Evolutionary conservation across 37 sponge, comb jelly and placozoan species (phyloP).

Genomic region (Agelas oroides): DNA sequence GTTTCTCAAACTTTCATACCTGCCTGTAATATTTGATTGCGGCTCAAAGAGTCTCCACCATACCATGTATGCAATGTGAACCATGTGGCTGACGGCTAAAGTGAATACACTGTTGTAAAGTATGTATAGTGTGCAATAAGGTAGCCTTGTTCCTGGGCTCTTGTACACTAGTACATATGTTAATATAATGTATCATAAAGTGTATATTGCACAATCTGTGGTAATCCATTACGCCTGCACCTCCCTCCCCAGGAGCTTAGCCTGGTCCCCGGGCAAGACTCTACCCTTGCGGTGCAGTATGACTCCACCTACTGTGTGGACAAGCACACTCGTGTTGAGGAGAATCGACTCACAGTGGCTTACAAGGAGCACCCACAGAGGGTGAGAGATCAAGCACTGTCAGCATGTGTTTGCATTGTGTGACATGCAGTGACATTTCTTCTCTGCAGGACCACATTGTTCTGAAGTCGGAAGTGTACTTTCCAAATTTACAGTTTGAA

Average conservation of each 20-base stretch:
- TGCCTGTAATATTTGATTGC: too few species aligned
- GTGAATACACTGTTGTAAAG: too few species aligned
- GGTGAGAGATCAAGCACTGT: conserved; percentile 25
- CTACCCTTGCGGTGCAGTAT: conserved; percentile 66
- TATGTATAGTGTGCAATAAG: too few species aligned
- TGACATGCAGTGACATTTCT: background rate
- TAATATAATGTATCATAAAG: too few species aligned
- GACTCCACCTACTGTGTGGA: conserved; percentile 87
- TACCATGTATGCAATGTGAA: too few species aligned
- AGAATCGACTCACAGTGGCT: conserved; percentile 65
- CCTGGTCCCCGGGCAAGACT: conserved; percentile 43
- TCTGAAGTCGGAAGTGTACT: conserved; percentile 85
- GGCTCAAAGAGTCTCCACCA: too few species aligned
- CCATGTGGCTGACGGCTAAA: too few species aligned
- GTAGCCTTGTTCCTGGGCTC: too few species aligned
- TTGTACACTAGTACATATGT: too few species aligned
- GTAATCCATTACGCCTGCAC: too few species aligned
- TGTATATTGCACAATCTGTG: too few species aligned
- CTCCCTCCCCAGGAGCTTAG: conserved; percentile 44
- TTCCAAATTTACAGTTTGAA: conserved; percentile 93
- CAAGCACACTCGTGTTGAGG: conserved; percentile 60
- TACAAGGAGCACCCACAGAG: conserved; percentile 94
- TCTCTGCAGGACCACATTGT: conserved; percentile 70
- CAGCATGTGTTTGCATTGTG: too few species aligned
- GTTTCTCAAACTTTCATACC: background rate